Evolutionary conservation across 2,797 vertebrate genomes (phyloP).

Genomic region (Argya squamiceps): DNA sequence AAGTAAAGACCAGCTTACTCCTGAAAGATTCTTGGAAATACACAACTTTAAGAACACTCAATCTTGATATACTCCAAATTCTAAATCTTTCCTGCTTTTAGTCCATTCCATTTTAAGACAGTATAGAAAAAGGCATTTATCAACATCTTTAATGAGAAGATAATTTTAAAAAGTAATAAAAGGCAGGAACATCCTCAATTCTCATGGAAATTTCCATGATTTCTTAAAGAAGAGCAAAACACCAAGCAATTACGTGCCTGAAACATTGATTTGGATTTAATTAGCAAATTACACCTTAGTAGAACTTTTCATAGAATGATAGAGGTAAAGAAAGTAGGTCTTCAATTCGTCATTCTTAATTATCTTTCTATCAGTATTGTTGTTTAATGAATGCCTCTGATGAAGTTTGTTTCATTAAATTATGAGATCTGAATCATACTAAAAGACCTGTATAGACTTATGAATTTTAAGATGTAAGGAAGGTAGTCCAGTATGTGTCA

Average conservation of each 20-base stretch:
- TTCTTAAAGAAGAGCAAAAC: neutral
- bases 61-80: neutral
- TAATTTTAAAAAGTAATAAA: neutral
- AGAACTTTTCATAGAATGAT: neutral
- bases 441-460: slow-evolving; percentile 27
- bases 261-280: slow-evolving; percentile 39
- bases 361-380: slow-evolving; percentile 24
- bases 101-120: neutral
- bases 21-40: neutral
- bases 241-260: neutral
- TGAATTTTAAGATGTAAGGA: neutral
- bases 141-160: neutral
- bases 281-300: slow-evolving; percentile 29
- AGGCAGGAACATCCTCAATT: neutral
- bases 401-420: slow-evolving; percentile 43
- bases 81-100: neutral
- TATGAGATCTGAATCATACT: slow-evolving; percentile 36
- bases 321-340: slow-evolving; percentile 11
- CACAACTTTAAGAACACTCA: neutral
- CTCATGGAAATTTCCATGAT: slow-evolving; percentile 30
- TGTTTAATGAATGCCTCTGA: slow-evolving; percentile 54
- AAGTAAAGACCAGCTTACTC: neutral
- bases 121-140: neutral
- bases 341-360: slow-evolving; percentile 47
- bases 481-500: neutral